phyloP scores from a whole-genome alignment of 2,113 vertebrate species.

The Albula glossodonta region DNA sequence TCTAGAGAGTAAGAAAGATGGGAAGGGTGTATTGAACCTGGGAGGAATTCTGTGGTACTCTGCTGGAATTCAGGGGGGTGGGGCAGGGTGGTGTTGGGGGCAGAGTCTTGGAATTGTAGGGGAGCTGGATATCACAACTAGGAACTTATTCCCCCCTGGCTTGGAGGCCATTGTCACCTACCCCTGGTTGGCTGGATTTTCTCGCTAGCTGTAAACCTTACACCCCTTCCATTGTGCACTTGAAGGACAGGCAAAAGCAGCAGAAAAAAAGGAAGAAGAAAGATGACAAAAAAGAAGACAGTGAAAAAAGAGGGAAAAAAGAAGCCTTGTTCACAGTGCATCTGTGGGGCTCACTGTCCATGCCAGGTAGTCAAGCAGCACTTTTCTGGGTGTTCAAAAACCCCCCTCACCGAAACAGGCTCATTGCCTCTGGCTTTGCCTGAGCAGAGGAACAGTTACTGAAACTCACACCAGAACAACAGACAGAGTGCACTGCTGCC shows the following conservation, averaged over 20 bases:
- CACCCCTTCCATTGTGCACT: conserved; percentile 97
- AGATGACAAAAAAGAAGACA: conserved; percentile 15
- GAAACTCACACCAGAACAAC: not conserved
- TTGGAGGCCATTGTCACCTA: conserved; percentile 70
- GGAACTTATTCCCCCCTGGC: conserved; percentile 29
- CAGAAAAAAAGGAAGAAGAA: conserved; percentile 57
- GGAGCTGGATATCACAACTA: conserved; percentile 13
- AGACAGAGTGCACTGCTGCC: not conserved
- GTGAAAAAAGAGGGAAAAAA: not conserved
- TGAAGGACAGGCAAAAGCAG: conserved; percentile 75
- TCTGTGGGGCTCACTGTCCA: not conserved
- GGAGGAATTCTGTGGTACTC: not conserved
- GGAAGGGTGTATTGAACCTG: not conserved
- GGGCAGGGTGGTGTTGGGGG: conserved; percentile 10
- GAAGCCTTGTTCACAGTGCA: not conserved
- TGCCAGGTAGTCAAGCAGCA: not conserved
- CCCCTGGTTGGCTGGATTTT: conserved; percentile 90
- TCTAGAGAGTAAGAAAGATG: too few species aligned
- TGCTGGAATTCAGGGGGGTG: not conserved
- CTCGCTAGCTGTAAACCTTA: conserved; percentile 92
- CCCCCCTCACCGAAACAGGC: not conserved
- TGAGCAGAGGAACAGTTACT: not conserved
- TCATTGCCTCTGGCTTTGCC: not conserved
- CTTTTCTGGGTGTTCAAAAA: not conserved
- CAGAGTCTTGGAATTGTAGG: not conserved